These are phyloP conservation scores for Papilio elwesi DNA, from an alignment of 2,888 invertebrate genomes.

Conservation along the genomic window DNA sequence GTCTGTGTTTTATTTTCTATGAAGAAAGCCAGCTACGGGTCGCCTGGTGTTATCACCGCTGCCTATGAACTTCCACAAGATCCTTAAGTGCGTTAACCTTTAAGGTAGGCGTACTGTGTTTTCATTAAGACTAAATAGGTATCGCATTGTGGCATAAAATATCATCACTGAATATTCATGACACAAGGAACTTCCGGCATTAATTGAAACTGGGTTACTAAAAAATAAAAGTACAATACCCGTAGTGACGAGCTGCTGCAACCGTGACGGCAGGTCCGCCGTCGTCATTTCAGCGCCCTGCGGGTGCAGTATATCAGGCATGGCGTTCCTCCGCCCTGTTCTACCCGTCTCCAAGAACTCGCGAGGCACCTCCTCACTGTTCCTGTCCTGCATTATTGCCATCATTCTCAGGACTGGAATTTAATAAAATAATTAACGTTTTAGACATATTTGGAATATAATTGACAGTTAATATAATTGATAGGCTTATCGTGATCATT, in stretches of 20 bases:
- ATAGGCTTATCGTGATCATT: slow-evolving; percentile 32
- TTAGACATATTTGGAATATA: slow-evolving; percentile 2
- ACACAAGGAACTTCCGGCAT: no score
- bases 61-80: no score
- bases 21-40: no score
- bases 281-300: slow-evolving; percentile 89
- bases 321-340: slow-evolving; percentile 94
- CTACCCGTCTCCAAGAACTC: slow-evolving; percentile 94
- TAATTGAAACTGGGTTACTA: no score
- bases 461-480: slow-evolving; percentile 26
- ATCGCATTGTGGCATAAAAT: no score
- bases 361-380: slow-evolving; percentile 85
- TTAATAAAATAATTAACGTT: slow-evolving; percentile 19
- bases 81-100: no score
- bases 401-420: slow-evolving; percentile 84
- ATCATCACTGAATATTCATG: no score
- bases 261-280: slow-evolving; percentile 89
- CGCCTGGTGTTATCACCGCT: no score
- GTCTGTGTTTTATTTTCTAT: no score
- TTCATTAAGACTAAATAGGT: no score
- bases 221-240: slow-evolving; percentile 63
- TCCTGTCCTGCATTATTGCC: slow-evolving; percentile 85
- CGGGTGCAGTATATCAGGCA: slow-evolving; percentile 92
- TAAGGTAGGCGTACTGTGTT: no score
- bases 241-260: slow-evolving; percentile 88